phyloP scores from a whole-genome alignment of 2,797 vertebrate species.

The Ctenochaetus hawaiiensis region DNA sequence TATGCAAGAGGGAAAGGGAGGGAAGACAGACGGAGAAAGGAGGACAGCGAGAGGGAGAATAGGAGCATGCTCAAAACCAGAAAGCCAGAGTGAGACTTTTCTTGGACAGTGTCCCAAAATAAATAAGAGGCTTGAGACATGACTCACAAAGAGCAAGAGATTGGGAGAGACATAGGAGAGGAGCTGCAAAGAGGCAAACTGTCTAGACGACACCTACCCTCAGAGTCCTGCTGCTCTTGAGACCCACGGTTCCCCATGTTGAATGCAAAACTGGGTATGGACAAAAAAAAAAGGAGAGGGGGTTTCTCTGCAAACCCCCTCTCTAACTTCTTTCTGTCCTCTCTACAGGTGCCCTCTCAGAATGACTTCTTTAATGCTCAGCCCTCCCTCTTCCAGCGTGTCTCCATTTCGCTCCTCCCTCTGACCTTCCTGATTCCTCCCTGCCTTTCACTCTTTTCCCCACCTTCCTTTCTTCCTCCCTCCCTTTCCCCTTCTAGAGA shows the following conservation, averaged over 20 bases:
- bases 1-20: constrained; percentile 63
- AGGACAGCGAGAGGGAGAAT: constrained; percentile 30
- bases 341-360: constrained; percentile 75
- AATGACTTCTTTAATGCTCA: constrained; percentile 66
- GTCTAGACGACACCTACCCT: constrained; percentile 78
- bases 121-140: constrained; percentile 59
- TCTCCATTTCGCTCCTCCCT: constrained; percentile 73
- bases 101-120: constrained; percentile 56
- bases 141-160: constrained; percentile 39
- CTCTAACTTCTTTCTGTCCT: constrained; percentile 60
- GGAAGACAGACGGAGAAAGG: constrained; percentile 44
- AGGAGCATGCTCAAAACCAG: constrained; percentile 48
- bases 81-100: constrained; percentile 52
- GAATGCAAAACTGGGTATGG: constrained; percentile 29
- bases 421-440: constrained; percentile 75
- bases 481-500: constrained; percentile 19
- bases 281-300: constrained; percentile 43
- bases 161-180: background rate
- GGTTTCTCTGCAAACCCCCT: constrained; percentile 64
- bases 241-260: constrained; percentile 84
- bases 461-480: constrained; percentile 9
- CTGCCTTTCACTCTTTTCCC: constrained; percentile 54
- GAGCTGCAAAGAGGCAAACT: constrained; percentile 29
- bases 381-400: constrained; percentile 68
- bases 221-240: constrained; percentile 72